These are phyloP conservation scores for Polylopha cassiicola DNA, from an alignment of 2,888 invertebrate species.

Conservation along the genomic window DNA sequence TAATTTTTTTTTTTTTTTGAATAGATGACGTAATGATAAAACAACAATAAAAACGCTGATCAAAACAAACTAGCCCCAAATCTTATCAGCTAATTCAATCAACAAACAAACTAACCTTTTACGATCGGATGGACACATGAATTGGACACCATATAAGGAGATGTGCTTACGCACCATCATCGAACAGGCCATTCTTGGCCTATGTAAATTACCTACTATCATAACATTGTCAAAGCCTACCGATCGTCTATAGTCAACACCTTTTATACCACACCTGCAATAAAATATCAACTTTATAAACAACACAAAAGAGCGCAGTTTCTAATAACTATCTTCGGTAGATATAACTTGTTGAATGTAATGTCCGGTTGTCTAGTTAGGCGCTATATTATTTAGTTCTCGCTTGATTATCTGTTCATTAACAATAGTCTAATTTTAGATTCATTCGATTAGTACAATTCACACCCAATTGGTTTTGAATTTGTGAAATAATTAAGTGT, in stretches of 20 bases:
- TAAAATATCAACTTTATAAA: slow-evolving; percentile 15
- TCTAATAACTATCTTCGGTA: neutral
- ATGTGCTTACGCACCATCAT: slow-evolving; percentile 35
- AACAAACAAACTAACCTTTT: slow-evolving; percentile 43
- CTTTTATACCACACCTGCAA: slow-evolving; percentile 8
- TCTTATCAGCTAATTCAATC: slow-evolving; percentile 32
- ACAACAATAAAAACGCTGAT: slow-evolving; percentile 21
- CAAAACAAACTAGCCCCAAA: slow-evolving; percentile 23
- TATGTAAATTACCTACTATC: slow-evolving; percentile 53
- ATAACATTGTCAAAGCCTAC: slow-evolving; percentile 38
- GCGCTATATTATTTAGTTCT: slow-evolving; percentile 28
- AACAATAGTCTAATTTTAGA: slow-evolving; percentile 42
- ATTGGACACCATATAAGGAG: slow-evolving; percentile 39
- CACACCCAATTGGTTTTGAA: slow-evolving; percentile 34
- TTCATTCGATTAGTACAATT: slow-evolving; percentile 50
- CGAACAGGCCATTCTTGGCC: slow-evolving; percentile 31
- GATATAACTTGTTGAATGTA: neutral
- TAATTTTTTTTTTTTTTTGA: no score
- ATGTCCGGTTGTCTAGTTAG: slow-evolving; percentile 21
- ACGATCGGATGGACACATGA: slow-evolving; percentile 40
- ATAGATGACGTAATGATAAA: no score
- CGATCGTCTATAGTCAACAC: slow-evolving; percentile 9
- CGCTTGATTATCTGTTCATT: slow-evolving; percentile 45
- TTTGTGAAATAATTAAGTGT: slow-evolving; percentile 25
- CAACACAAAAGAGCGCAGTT: slow-evolving; percentile 1